Evolutionary conservation across 2,797 vertebrate species (phyloP), one percentile per base, ranked within the genome.

Genomic region (Melanotaenia boesemani): DNA sequence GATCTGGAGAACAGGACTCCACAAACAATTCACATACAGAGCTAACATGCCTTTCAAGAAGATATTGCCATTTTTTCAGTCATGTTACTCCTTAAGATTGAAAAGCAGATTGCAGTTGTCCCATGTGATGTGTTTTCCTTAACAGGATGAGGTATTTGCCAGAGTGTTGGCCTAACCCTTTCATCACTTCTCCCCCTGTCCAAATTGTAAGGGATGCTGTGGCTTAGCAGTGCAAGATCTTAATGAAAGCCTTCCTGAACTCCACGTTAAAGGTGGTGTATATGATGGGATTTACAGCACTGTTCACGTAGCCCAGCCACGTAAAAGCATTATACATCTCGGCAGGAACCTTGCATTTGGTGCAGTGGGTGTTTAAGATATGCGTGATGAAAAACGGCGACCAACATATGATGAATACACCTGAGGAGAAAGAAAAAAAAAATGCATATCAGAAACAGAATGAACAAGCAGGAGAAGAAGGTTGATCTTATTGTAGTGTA

Each of bases 401-500:
- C 98, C 98, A 99, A 91, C 97, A 99, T 89, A 99, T 97, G 93
- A 99, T 99, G 93, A 99, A 99, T 70, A 99, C 98, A 87, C 98
- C 98, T 99, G 86, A 20, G 79, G 81, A 75, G 60, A 74, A n/a
- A 74, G 0, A 26, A 46, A n/a, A 77, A 66, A 67, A 57, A 58
- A 61, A 41, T 46, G 50, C 6, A 55, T 28, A 82, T 84, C 67
- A 84, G 48, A 60, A 13, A 24, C 11, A 70, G 7, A 67, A 22
- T 15, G 34, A 63, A 28, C 8, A 74, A 30, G 46, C 5, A 11
- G 13, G 5, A 56, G 16, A 56, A 16, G 0, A 55, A 63, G 24
- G 6, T 26, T 32, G 20, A 6, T 24, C 13, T 48, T 18, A 12
- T 26, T 55, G 24, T 44, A 22, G 32, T 36, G 5, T 22, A 28